phyloP scores from a whole-genome alignment of 2,113 vertebrate species.

The Pachypanchax playfairii region DNA sequence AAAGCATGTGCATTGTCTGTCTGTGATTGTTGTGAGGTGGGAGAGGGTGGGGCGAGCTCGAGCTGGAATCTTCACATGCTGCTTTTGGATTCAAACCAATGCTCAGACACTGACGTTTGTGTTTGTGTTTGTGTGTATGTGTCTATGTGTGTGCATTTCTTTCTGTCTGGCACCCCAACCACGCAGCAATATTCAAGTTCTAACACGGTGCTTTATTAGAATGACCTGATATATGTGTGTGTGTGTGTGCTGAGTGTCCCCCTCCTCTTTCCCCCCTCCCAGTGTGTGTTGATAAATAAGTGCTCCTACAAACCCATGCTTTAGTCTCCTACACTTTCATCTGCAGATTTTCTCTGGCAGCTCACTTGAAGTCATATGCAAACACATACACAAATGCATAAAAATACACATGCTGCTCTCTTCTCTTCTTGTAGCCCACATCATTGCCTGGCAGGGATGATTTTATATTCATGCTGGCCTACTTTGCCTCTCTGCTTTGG shows the following conservation, averaged over 20 bases:
- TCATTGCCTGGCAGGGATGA: conserved; percentile 75
- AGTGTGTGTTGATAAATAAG: conserved; percentile 56
- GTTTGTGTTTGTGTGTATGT: background rate
- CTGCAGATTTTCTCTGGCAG: conserved; percentile 39
- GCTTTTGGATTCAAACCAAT: conserved; percentile 39
- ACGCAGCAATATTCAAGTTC: conserved; percentile 47
- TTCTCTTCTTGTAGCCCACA: conserved; percentile 73
- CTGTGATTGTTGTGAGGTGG: conserved; percentile 1
- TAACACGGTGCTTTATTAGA: conserved; percentile 56
- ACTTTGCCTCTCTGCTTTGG: conserved; percentile 69
- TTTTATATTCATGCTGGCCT: conserved; percentile 80
- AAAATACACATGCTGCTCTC: conserved; percentile 34
- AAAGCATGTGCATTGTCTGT: conserved; percentile 8
- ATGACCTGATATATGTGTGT: conserved; percentile 51
- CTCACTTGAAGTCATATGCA: conserved; percentile 4
- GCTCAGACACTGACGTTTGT: conserved; percentile 4
- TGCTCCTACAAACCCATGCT: conserved; percentile 48
- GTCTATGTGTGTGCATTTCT: background rate
- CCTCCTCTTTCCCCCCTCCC: too few species aligned
- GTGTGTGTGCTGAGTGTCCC: background rate
- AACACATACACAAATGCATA: conserved; percentile 19
- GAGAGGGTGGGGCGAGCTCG: background rate
- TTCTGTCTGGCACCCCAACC: conserved; percentile 28
- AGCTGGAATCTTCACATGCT: conserved; percentile 21
- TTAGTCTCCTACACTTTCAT: conserved; percentile 53